Base-by-base conservation (phyloP, 2,888 invertebrate genomes). In the Octonoba sinensis region DNA sequence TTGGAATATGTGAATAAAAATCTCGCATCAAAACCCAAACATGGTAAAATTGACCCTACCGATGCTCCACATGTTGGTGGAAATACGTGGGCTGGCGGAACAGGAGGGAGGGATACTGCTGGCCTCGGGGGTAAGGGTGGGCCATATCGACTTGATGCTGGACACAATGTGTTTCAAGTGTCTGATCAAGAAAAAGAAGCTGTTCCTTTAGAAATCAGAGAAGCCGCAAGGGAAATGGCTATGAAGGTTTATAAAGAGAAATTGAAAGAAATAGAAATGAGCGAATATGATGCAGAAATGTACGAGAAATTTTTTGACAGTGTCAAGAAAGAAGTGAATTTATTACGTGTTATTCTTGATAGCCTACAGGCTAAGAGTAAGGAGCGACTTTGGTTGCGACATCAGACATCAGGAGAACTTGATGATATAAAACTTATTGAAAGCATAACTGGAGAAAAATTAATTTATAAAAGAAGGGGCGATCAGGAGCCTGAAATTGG, bases 91-190 rank as follows among this genome's bases (percentile, higher is more conserved):
- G 97, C 97, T 62, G 97, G 97, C 46, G 97, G 97, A 69, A 85
- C 88, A 86, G 97, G 96, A 60, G 91, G 91, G 24, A 88, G 96
- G 75, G 96, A 97, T 88, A 98, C 97, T 0, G 97, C 97, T 0
- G 98, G 98, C 0, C 90, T 99, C 56, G 98, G 98, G 13, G 98
- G 98, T 1, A 95, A 96, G 89, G 98, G 98, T 20, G 99, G 97
- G 0, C 97, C 98, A 0, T 98, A 96, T 89, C 90, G 98, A 0
- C 90, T 99, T 16, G 98, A 98, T 88, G 94, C 94, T 73, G 97
- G 98, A 0, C 96, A 98, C 86, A 92, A 93, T 83, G 97, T 98
- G 1, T 94, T 96, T 88, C 98, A 99, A 90, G 89, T 89, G 83
- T 94, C 96, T 51, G 95, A 98, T 77, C 93, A 92, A 85, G 96